Conservation (phyloP, 1,140 invertebrate genomes). For the Anastrepha obliqua region DNA sequence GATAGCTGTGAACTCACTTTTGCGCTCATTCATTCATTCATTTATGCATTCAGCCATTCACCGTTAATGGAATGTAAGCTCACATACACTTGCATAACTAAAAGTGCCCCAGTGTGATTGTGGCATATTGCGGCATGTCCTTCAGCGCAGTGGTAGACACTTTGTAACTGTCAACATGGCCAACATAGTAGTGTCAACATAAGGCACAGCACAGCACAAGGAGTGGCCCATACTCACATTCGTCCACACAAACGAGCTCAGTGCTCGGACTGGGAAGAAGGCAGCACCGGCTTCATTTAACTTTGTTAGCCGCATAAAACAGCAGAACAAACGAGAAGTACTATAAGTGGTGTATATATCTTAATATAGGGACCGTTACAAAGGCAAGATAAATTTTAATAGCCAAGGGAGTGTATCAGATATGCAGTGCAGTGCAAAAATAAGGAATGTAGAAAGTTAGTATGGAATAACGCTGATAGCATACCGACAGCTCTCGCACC, state of each 20-base stretch:
- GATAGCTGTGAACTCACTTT: slow-evolving; percentile 23
- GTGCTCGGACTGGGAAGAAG: not conserved
- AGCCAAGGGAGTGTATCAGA: not conserved
- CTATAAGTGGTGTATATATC: not conserved
- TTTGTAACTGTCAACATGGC: slow-evolving; percentile 44
- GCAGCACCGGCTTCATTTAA: not conserved
- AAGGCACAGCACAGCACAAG: slow-evolving; percentile 3
- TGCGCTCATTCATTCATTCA: slow-evolving; percentile 16
- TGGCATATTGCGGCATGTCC: slow-evolving; percentile 25
- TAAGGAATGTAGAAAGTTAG: too few relatives aligned
- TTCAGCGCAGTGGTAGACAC: slow-evolving; percentile 40
- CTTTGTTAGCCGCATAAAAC: not conserved
- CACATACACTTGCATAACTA: not conserved
- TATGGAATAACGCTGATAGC: too few relatives aligned
- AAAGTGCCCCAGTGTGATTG: not conserved
- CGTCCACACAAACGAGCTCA: not conserved
- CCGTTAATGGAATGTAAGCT: slow-evolving; percentile 39
- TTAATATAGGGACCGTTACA: not conserved
- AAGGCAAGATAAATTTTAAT: not conserved
- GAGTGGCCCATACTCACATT: not conserved
- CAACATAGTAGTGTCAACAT: not conserved
- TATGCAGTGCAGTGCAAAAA: too few relatives aligned
- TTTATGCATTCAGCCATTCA: slow-evolving; percentile 42
- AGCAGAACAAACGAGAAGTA: not conserved
- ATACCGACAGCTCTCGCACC: not conserved